Conservation (phyloP, 2,113 vertebrate species). For the Potamarius usumacintae region DNA sequence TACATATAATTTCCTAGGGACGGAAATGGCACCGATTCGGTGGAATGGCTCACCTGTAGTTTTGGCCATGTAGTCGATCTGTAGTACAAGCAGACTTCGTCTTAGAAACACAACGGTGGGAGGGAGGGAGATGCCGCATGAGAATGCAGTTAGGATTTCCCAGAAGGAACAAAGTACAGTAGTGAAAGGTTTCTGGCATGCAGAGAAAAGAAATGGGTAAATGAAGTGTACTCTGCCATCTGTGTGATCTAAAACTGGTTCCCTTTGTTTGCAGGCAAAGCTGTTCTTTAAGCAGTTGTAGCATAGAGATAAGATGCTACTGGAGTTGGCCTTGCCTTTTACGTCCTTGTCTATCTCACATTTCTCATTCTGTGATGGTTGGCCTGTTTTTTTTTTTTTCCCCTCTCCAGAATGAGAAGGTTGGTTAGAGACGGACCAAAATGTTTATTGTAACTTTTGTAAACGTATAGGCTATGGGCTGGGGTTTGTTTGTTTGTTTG, state of each 20-base stretch:
- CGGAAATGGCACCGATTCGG: too few relatives aligned
- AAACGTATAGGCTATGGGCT: too few relatives aligned
- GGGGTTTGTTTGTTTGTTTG: background rate
- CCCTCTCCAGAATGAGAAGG: background rate
- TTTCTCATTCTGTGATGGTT: background rate
- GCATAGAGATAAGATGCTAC: background rate
- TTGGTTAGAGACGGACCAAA: background rate
- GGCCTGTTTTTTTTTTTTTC: too few relatives aligned
- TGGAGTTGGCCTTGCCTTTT: constrained; percentile 1
- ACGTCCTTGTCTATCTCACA: background rate
- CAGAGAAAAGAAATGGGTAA: background rate
- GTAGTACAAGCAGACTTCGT: background rate
- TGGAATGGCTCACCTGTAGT: too few relatives aligned
- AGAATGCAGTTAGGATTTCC: background rate
- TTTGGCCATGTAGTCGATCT: background rate
- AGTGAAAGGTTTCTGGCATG: background rate
- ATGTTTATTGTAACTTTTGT: background rate
- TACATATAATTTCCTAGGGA: too few relatives aligned
- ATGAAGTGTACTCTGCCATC: background rate
- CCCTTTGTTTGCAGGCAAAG: constrained; percentile 5
- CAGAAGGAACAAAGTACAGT: background rate
- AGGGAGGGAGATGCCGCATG: background rate
- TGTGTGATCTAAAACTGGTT: constrained; percentile 21
- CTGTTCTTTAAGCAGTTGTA: background rate
- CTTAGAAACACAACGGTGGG: background rate